phyloP scores from a whole-genome alignment of 2,113 vertebrate genomes.

The Anarhynchus alexandrinus region DNA sequence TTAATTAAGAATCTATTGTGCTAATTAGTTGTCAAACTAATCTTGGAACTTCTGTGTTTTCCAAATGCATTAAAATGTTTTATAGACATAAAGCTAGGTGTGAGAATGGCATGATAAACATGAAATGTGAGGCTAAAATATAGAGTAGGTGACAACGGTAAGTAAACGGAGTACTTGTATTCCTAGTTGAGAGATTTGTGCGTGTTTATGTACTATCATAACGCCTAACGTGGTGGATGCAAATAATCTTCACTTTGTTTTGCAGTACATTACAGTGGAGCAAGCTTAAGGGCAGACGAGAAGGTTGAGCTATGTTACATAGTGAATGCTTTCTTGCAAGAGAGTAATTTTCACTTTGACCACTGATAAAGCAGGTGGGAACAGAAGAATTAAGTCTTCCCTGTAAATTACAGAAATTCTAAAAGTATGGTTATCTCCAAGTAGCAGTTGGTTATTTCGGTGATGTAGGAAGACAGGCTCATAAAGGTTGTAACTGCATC shows the following conservation, averaged over 20 bases:
- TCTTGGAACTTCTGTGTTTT: background rate
- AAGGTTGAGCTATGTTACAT: background rate
- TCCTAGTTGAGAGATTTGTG: background rate
- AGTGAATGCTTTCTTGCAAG: background rate
- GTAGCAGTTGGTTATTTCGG: background rate
- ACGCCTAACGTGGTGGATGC: constrained; percentile 14
- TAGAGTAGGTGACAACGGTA: background rate
- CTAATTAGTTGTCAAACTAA: constrained; percentile 54
- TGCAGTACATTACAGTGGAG: constrained; percentile 5
- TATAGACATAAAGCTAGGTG: background rate
- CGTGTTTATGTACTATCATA: background rate
- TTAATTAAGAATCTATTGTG: constrained; percentile 56
- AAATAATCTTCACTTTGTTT: constrained; percentile 29
- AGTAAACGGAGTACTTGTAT: background rate
- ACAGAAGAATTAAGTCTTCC: background rate
- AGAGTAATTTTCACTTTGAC: background rate
- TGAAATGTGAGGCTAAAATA: constrained; percentile 8
- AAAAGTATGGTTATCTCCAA: background rate
- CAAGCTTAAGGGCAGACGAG: constrained; percentile 22
- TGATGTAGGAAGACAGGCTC: background rate
- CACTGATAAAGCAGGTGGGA: background rate
- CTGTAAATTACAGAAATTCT: background rate
- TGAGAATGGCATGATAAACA: constrained; percentile 23
- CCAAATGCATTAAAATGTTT: constrained; percentile 9
- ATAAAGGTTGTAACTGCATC: background rate